Conservation (phyloP, 2,888 invertebrate species). For the Yponomeuta malinellus region DNA sequence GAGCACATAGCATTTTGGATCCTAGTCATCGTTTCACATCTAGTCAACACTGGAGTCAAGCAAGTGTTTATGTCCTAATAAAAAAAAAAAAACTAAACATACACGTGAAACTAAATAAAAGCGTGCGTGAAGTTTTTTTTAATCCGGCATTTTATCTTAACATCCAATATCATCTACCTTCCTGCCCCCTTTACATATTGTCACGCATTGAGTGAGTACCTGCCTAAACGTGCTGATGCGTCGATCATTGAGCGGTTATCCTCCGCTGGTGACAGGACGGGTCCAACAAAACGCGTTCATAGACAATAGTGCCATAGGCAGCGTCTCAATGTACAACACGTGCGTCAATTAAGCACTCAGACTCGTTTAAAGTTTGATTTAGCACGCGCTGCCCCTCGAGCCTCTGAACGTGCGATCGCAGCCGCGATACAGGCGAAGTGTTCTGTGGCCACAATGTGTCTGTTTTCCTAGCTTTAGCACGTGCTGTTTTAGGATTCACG, state of each 20-base stretch:
- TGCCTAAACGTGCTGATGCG: background rate
- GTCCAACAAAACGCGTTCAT: background rate
- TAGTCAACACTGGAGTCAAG: too few relatives aligned
- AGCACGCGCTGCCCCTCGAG: conserved; percentile 45
- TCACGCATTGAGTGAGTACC: background rate
- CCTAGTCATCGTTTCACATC: too few relatives aligned
- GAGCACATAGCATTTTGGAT: too few relatives aligned
- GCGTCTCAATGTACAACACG: conserved; percentile 31
- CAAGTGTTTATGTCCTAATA: too few relatives aligned
- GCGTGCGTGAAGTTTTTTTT: too few relatives aligned
- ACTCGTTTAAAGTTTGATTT: conserved; percentile 38
- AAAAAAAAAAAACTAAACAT: too few relatives aligned
- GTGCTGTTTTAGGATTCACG: conserved; percentile 18
- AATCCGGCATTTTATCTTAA: too few relatives aligned
- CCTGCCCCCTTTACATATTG: background rate
- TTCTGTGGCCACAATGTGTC: background rate
- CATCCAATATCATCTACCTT: too few relatives aligned
- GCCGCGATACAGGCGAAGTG: conserved; percentile 26
- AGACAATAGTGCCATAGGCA: background rate
- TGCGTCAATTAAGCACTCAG: conserved; percentile 49
- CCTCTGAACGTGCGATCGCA: conserved; percentile 34
- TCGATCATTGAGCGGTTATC: background rate
- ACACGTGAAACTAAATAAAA: too few relatives aligned
- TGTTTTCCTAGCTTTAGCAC: conserved; percentile 21
- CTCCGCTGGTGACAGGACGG: background rate